A percentile compares a stretch with the other conserved stretches of the same genome.
phyloP scores from a whole-genome alignment of 1,140 invertebrate genomes.

The Antheraea mylitta region DNA sequence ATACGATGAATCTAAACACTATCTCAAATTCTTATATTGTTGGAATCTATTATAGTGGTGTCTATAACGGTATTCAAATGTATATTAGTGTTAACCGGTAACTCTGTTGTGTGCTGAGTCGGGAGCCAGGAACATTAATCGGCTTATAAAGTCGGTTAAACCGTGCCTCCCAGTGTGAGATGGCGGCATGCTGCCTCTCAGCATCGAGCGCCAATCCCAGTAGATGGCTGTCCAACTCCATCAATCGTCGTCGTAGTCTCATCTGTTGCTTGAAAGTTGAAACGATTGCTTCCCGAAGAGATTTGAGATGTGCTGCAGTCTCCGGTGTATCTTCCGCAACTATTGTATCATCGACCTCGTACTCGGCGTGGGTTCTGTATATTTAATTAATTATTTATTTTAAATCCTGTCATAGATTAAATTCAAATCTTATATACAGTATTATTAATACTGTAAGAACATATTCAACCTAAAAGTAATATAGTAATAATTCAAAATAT shows the following conservation, averaged over 20 bases:
- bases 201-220: constrained; percentile 91
- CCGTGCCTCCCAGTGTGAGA: constrained; percentile 91
- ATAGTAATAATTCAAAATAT: too few species aligned
- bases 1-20: too few species aligned
- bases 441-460: too few species aligned
- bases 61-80: too few species aligned
- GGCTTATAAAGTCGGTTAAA: constrained; percentile 87
- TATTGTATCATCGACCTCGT: constrained; percentile 30
- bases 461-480: too few species aligned
- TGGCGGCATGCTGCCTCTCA: constrained; percentile 90
- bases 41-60: too few species aligned
- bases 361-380: neutral
- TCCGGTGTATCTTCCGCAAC: constrained; percentile 49
- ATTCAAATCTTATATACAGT: too few species aligned
- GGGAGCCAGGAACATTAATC: constrained; percentile 73
- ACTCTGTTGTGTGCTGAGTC: constrained; percentile 80
- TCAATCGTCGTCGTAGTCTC: constrained; percentile 88
- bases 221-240: constrained; percentile 92
- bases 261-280: constrained; percentile 94
- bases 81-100: constrained; percentile 67
- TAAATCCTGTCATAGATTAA: too few species aligned
- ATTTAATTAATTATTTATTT: neutral
- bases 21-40: too few species aligned
- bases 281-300: constrained; percentile 90
- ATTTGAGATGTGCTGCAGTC: constrained; percentile 82